Conservation (phyloP, 2,888 invertebrate genomes). For the Lasius platythorax region DNA sequence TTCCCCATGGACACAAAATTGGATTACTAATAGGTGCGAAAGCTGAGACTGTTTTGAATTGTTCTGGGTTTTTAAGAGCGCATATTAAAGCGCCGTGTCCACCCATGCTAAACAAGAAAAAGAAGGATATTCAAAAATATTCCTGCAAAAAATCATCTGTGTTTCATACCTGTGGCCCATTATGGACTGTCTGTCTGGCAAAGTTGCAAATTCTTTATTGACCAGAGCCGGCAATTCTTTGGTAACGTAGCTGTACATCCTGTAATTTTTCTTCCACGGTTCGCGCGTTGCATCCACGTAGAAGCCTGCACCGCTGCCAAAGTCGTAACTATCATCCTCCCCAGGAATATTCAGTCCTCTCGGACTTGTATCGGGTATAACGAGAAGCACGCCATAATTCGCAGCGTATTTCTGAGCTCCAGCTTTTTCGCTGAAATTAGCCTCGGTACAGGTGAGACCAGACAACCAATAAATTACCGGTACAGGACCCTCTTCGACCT, state of each 20-base stretch:
- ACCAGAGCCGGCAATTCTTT: slow-evolving; percentile 93
- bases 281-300: slow-evolving; percentile 96
- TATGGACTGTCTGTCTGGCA: slow-evolving; percentile 90
- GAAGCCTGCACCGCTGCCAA: slow-evolving; percentile 98
- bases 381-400: slow-evolving; percentile 93
- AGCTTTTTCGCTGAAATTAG: slow-evolving; percentile 97
- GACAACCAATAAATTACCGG: slow-evolving; percentile 97
- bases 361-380: slow-evolving; percentile 98
- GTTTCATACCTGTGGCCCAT: slow-evolving; percentile 91
- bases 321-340: slow-evolving; percentile 97
- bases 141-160: slow-evolving; percentile 5
- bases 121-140: slow-evolving; percentile 9
- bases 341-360: slow-evolving; percentile 95
- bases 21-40: slow-evolving; percentile 99
- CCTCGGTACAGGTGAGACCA: slow-evolving; percentile 97
- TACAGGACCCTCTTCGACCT: slow-evolving; percentile 88
- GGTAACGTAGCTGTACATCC: slow-evolving; percentile 98
- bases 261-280: slow-evolving; percentile 97
- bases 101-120: slow-evolving; percentile 93
- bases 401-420: slow-evolving; percentile 97
- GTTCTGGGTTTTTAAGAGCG: slow-evolving; percentile 95
- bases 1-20: slow-evolving; percentile 94
- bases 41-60: slow-evolving; percentile 95
- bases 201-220: slow-evolving; percentile 90
- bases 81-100: slow-evolving; percentile 98